phyloP scores from a whole-genome alignment of 2,797 vertebrate species.

The Lepus oiostolus region DNA sequence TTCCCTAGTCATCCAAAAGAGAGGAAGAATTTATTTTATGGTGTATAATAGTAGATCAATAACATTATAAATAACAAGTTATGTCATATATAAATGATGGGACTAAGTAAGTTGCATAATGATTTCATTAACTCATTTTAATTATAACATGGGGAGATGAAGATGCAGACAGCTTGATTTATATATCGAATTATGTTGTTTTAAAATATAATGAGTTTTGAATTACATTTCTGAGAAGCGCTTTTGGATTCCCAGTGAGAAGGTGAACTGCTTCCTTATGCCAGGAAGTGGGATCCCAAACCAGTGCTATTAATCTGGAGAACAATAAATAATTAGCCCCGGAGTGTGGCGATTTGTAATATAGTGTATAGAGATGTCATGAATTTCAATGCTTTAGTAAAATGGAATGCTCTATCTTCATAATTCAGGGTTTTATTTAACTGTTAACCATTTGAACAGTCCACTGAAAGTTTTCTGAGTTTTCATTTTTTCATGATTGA shows the following conservation, averaged over 20 bases:
- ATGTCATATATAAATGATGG: constrained; percentile 27
- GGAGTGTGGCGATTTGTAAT: constrained; percentile 4
- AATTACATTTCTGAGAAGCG: constrained; percentile 72
- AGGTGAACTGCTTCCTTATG: not conserved
- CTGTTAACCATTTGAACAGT: not conserved
- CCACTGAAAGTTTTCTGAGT: not conserved
- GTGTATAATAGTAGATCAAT: not conserved
- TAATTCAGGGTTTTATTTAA: constrained; percentile 8
- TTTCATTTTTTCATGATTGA: not conserved
- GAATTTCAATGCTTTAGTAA: not conserved
- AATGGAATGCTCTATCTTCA: not conserved
- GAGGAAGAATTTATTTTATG: not conserved
- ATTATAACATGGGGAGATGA: constrained; percentile 59
- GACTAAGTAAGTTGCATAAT: constrained; percentile 43
- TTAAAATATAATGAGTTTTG: constrained; percentile 36
- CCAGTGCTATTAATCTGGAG: constrained; percentile 8
- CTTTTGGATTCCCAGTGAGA: constrained; percentile 45
- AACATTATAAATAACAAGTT: constrained; percentile 45
- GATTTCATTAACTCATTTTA: constrained; percentile 69
- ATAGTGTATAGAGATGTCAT: not conserved
- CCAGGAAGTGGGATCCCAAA: constrained; percentile 38
- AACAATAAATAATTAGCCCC: constrained; percentile 54
- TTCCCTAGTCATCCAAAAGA: not conserved
- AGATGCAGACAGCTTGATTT: constrained; percentile 9
- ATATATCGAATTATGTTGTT: constrained; percentile 26